phyloP scores from a whole-genome alignment of 2,797 vertebrate genomes.

The Momotus momota region DNA sequence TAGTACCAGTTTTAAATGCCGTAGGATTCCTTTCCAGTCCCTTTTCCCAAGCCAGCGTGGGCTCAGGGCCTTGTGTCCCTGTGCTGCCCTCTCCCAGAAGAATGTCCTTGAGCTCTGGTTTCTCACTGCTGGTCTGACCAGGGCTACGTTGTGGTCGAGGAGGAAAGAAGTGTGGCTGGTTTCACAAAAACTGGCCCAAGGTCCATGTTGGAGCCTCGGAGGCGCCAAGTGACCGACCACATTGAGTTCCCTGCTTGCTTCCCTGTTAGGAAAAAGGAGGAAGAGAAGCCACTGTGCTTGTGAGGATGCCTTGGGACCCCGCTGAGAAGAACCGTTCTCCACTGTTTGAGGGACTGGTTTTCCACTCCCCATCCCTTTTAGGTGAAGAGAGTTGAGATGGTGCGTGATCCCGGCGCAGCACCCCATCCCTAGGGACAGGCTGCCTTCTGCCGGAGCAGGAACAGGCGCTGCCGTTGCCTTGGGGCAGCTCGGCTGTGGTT shows the following conservation, averaged over 20 bases:
- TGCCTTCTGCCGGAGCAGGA: not conserved
- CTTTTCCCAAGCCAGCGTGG: constrained; percentile 1
- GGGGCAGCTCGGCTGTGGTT: not conserved
- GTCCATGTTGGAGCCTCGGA: not conserved
- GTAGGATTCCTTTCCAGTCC: constrained; percentile 27
- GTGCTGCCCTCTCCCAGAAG: constrained; percentile 22
- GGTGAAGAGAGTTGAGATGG: not conserved
- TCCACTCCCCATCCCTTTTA: not conserved
- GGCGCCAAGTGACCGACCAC: not conserved
- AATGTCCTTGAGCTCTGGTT: constrained; percentile 51
- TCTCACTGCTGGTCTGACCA: not conserved
- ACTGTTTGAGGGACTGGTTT: not conserved
- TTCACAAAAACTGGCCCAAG: not conserved
- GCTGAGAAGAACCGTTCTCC: not conserved
- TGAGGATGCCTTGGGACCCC: not conserved
- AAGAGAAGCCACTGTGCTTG: not conserved
- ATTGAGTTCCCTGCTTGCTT: constrained; percentile 24
- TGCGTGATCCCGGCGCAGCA: not conserved
- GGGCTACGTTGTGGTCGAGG: not conserved
- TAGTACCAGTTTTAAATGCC: constrained; percentile 68
- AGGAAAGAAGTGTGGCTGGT: not conserved
- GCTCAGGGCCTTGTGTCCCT: constrained; percentile 4
- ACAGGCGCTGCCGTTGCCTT: not conserved
- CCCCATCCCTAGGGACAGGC: not conserved
- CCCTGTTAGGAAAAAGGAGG: constrained; percentile 18